phyloP scores from a whole-genome alignment of 2,888 invertebrate genomes.

The Drosophila robusta region DNA sequence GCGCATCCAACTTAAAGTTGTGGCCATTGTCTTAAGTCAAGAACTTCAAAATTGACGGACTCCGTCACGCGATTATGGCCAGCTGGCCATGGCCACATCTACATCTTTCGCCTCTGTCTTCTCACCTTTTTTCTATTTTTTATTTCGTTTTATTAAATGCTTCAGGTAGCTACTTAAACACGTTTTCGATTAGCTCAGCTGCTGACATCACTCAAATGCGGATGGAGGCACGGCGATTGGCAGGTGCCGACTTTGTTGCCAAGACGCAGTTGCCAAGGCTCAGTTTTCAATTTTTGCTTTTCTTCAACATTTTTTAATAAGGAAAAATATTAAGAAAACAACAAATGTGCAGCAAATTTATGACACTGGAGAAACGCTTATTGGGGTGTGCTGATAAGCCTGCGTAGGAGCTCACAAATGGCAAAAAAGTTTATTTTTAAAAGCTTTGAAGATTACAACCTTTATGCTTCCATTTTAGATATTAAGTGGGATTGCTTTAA shows the following conservation, averaged over 20 bases:
- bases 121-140: conserved; percentile 40
- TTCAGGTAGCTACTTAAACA: conserved; percentile 80
- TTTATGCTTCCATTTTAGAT: neutral
- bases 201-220: conserved; percentile 59
- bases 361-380: conserved; percentile 18
- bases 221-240: neutral
- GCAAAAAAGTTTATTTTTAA: conserved; percentile 8
- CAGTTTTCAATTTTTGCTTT: conserved; percentile 30
- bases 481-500: too few species aligned
- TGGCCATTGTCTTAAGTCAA: conserved; percentile 52
- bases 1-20: conserved; percentile 50
- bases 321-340: conserved; percentile 49
- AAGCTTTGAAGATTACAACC: neutral
- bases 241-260: conserved; percentile 24
- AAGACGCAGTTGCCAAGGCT: conserved; percentile 4
- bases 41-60: conserved; percentile 44
- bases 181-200: conserved; percentile 81
- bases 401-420: conserved; percentile 47
- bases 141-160: conserved; percentile 70
- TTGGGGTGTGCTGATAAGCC: conserved; percentile 64
- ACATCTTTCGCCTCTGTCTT: neutral
- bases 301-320: conserved; percentile 62
- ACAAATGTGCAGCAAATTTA: conserved; percentile 38
- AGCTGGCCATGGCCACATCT: conserved; percentile 18
- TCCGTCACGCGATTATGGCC: conserved; percentile 41